Base-by-base conservation (phyloP, 2,797 vertebrate genomes). In the Galagoides demidoff region DNA sequence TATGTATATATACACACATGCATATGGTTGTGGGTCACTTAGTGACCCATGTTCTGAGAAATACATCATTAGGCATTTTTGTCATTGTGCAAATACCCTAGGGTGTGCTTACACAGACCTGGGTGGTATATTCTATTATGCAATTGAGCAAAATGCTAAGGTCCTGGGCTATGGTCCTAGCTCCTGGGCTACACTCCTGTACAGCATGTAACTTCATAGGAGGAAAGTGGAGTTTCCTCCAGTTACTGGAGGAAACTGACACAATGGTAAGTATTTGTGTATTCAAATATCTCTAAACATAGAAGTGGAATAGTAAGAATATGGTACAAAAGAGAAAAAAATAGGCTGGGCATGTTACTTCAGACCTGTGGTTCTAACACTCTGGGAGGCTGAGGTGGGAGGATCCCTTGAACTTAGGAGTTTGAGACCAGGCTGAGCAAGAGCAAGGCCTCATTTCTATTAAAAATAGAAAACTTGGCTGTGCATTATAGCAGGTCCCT, bases 11-110 rank as follows among this genome's bases (percentile, higher is more conserved):
- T 23, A 79, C 8, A 2, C 45, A 3, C 12, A 52, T 25, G 20
- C 4, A 3, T 2, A 4, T 19, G 3, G n/a, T 55, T 52, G 57
- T 8, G 7, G 12, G 2, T 78, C 22, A 23, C 3, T 13, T 23
- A 23, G 34, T 4, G 0, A 55, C 52, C 8, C 64, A n/a, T 66
- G 52, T 37, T 57, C 52, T 37, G 76, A 78, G 76, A 34, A 57
- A 57, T 55, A 22, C 7, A 22, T 7, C 13, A 22, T 78, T 25
- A 57, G 76, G 52, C 13, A 22, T 23, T 78, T 57, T 37, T 2
- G 0, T 78, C 22, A 0, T 29, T 0, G 2, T 25, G 22, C 2
- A 13, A 37, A 34, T n/a, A 78, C n/a, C 52, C 23, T 5, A 34
- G n/a, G 7, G 3, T 57, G 17, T 34, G 14, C 52, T 34, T 57